A percentile compares a stretch with the other conserved stretches of the same genome.
phyloP scores from a whole-genome alignment of 2,888 invertebrate species.

The Macaria liturata region DNA sequence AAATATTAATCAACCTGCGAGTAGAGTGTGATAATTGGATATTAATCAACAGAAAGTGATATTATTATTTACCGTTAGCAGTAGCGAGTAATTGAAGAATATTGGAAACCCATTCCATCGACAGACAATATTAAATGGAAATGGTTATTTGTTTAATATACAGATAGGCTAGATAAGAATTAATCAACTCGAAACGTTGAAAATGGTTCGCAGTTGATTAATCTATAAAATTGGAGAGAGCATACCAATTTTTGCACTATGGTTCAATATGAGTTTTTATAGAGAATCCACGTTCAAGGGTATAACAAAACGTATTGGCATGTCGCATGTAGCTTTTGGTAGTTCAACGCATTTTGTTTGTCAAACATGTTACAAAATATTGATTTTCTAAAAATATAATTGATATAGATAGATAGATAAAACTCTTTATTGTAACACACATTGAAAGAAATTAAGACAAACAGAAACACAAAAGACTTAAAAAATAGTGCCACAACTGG shows the following conservation, averaged over 20 bases:
- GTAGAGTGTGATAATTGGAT: constrained; percentile 1
- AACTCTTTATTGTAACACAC: no score
- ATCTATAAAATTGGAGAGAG: not conserved
- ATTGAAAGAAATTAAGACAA: no score
- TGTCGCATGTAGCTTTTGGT: not conserved
- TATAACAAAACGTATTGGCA: not conserved
- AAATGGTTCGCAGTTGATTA: not conserved
- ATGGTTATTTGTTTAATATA: constrained; percentile 10
- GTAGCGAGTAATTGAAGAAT: constrained; percentile 16
- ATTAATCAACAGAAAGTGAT: constrained; percentile 17
- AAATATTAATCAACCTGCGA: no score
- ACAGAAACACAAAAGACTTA: no score
- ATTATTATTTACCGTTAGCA: constrained; percentile 1
- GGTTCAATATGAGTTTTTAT: not conserved
- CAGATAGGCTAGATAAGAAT: constrained; percentile 2
- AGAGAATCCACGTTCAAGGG: not conserved
- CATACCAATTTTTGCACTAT: not conserved
- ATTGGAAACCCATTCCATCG: constrained; percentile 15
- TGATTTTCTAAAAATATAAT: no score
- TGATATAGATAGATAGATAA: no score
- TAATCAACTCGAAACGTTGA: constrained; percentile 2
- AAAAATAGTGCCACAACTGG: no score
- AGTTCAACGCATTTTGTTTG: no score
- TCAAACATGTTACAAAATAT: no score
- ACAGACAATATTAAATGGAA: constrained; percentile 13